Conservation (phyloP, 2,797 vertebrate genomes). For the Gouania willdenowi region DNA sequence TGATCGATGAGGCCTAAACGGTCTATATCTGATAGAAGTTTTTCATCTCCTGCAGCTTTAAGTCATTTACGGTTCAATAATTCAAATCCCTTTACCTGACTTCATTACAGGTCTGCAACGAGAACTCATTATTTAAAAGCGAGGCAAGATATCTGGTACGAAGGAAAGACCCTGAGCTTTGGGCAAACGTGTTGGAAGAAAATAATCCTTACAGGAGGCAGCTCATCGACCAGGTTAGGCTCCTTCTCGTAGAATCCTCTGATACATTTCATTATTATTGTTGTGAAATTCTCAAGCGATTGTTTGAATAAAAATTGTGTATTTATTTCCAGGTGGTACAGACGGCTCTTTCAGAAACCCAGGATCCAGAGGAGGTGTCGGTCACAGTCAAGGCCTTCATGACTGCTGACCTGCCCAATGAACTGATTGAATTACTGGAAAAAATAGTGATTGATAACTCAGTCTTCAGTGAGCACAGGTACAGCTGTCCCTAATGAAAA, state of each 20-base stretch:
- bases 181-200: slow-evolving; percentile 94
- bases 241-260: neutral
- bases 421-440: slow-evolving; percentile 93
- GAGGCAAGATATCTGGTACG: slow-evolving; percentile 89
- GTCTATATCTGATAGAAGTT: rapidly evolving
- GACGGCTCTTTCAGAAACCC: slow-evolving; percentile 93
- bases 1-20: too few relatives aligned
- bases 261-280: too few relatives aligned
- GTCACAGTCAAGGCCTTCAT: slow-evolving; percentile 97
- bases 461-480: slow-evolving; percentile 81
- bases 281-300: too few relatives aligned
- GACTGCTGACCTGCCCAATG: slow-evolving; percentile 91
- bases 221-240: slow-evolving; percentile 92
- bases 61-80: too few relatives aligned
- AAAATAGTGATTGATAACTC: slow-evolving; percentile 95
- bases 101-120: slow-evolving; percentile 89
- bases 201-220: slow-evolving; percentile 92
- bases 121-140: slow-evolving; percentile 98
- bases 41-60: too few relatives aligned
- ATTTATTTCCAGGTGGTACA: slow-evolving; percentile 85
- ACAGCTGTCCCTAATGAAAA: neutral
- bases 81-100: neutral
- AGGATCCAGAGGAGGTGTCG: slow-evolving; percentile 96
- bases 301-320: neutral
- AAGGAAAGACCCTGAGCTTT: slow-evolving; percentile 92